Base-by-base conservation (phyloP, 2,797 vertebrate genomes). In the Geotrypetes seraphini region DNA sequence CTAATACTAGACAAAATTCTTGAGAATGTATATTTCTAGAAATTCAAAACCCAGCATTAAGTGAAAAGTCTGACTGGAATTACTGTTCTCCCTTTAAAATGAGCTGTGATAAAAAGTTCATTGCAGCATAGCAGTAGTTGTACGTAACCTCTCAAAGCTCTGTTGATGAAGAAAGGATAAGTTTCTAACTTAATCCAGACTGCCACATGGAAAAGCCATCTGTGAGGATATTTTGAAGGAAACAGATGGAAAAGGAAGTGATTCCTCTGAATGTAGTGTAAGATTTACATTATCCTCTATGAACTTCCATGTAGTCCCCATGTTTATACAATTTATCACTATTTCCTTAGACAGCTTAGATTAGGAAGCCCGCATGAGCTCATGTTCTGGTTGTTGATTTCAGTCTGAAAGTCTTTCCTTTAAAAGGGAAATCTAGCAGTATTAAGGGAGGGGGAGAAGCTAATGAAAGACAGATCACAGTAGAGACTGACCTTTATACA, bases 241-340 rank as follows among this genome's bases (percentile, higher is more conserved):
- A 77, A 74, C 67, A 81, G 68, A 78, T 67, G 71, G 72, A 77
- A 79, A 75, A 77, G 58, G 60, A 72, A 77, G 62, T 72, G 66
- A 75, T 76, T 76, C 64, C 58, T 79, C 60, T 56, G 65, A 68
- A 72, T 63, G 60, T 36, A 53, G 48, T 68, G 34, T 61, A 78
- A 75, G 70, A 82, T 86, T 84, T 84, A 83, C 76, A 84, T 81
- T 75, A 75, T 79, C 73, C 58, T 78, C 66, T 58, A 66, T 50
- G 66, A 77, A 71, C 67, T 66, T 81, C 71, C 54, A 62, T 62
- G 66, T 67, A 73, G 75, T 65, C 64, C 50, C 46, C 43, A 35
- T 73, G 74, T 86, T 84, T 81, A 72, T 56, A 54, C 53, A 71
- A 80, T 73, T 79, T 79, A 85, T 75, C 69, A 60, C 59, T 60